These are phyloP conservation scores for Butorides virescens DNA, from an alignment of 2,113 vertebrate species.

Conservation along the genomic window DNA sequence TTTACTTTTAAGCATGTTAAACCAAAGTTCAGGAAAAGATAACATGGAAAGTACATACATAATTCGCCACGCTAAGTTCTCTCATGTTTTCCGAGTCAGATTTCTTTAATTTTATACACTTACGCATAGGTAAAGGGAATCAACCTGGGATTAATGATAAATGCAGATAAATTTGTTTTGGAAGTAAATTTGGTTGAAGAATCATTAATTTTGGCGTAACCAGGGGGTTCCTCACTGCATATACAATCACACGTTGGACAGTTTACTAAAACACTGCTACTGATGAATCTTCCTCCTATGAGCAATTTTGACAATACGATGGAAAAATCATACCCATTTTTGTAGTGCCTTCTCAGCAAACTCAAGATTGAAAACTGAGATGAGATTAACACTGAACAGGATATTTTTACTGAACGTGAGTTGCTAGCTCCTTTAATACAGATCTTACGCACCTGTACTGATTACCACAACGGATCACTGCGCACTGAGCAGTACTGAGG, in stretches of 20 bases:
- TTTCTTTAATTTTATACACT: background rate
- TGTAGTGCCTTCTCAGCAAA: background rate
- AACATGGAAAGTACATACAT: background rate
- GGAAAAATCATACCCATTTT: background rate
- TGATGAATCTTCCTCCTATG: background rate
- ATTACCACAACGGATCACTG: background rate
- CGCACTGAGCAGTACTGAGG: background rate
- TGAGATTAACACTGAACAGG: background rate
- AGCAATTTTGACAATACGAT: background rate
- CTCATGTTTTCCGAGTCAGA: background rate
- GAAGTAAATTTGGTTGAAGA: background rate
- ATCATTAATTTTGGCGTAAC: background rate
- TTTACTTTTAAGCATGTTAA: constrained; percentile 38
- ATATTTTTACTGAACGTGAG: background rate
- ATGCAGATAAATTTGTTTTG: background rate
- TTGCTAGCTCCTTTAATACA: background rate
- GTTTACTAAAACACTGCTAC: background rate
- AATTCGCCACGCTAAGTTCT: background rate
- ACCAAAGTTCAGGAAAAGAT: background rate
- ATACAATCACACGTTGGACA: background rate
- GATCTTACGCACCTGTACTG: fast-evolving
- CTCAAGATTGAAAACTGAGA: background rate
- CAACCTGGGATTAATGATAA: background rate
- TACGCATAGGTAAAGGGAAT: background rate
- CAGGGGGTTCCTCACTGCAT: background rate